Evolutionary conservation across 2,797 vertebrate species (phyloP), one percentile per base, ranked within the genome.

Genomic region (Pelodytes ibericus): DNA sequence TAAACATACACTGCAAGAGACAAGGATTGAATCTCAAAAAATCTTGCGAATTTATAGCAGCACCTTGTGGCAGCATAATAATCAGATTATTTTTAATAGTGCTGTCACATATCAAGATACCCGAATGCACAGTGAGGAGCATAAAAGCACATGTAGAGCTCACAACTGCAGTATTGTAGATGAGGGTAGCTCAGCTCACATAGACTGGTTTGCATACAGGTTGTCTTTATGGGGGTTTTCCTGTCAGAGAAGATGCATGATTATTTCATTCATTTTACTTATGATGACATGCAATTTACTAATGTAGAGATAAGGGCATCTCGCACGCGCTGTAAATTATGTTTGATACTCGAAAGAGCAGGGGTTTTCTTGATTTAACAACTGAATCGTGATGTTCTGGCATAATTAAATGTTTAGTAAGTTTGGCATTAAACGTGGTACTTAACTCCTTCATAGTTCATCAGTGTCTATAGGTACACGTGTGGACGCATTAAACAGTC

Each of bases 11-110:
- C 67, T 31, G 77, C 61, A 72, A 74, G n/a, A 24, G 60, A 7
- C 51, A 80, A 66, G 81, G 82, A 36, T 36, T 26, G 67, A 56
- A 72, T 88, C 87, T 90, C 80, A 85, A 49, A 86, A 83, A n/a
- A 86, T 22, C 57, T 68, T 75, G 10, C 59, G 27, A 63, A 53
- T 56, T 24, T 51, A 26, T 39, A 4, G 26, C 41, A 53, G 3
- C 22, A 29, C 15, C 18, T 16, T 18, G 4, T 24, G 31, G 72
- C 49, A 57, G 2, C 41, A 25, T 30, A 20, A 47, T 60, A 36
- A 72, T 59, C 61, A 51, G 27, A 39, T 65, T 39, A 16, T 57
- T 65, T 22, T 25, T 20, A 47, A 74, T 33, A 57, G 51, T 27
- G 22, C 15, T 74, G 26, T 41, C 25, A 27, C 44, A 13, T 72